Conservation (phyloP, 2,113 vertebrate species). For the Muntiacus muntjak region DNA sequence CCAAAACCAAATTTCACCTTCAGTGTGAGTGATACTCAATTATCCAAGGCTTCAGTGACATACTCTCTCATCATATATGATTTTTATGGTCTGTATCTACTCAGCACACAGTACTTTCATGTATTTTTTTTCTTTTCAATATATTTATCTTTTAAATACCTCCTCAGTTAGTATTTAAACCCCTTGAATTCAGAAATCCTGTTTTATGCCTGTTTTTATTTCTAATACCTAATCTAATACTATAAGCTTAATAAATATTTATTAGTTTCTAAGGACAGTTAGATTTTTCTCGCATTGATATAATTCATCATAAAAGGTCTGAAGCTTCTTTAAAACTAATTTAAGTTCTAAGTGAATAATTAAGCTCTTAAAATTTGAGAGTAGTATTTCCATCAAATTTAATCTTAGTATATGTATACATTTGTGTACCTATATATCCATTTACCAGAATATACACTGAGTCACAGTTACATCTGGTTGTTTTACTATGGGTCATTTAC, state of each 20-base stretch:
- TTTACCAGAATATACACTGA: background rate
- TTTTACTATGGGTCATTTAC: background rate
- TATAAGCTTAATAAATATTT: constrained; percentile 10
- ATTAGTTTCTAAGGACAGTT: background rate
- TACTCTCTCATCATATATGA: background rate
- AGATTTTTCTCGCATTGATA: background rate
- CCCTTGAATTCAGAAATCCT: background rate
- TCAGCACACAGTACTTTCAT: background rate
- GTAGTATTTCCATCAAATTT: background rate
- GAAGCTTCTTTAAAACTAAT: background rate
- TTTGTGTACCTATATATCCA: background rate
- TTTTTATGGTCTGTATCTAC: background rate
- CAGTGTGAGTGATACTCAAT: background rate
- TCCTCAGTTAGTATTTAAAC: background rate
- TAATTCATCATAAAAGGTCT: background rate
- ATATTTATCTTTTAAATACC: background rate
- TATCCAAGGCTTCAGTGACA: background rate
- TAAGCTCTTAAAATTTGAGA: constrained; percentile 30
- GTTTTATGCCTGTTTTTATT: background rate
- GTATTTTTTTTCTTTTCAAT: background rate
- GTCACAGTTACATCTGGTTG: background rate
- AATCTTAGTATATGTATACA: background rate
- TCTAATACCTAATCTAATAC: background rate
- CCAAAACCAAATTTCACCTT: background rate
- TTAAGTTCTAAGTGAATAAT: background rate